A percentile compares a stretch with the other conserved stretches of the same genome.
These are phyloP conservation scores for Trigoniulus corallinus DNA, from an alignment of 1,140 invertebrate species.

Conservation along the genomic window DNA sequence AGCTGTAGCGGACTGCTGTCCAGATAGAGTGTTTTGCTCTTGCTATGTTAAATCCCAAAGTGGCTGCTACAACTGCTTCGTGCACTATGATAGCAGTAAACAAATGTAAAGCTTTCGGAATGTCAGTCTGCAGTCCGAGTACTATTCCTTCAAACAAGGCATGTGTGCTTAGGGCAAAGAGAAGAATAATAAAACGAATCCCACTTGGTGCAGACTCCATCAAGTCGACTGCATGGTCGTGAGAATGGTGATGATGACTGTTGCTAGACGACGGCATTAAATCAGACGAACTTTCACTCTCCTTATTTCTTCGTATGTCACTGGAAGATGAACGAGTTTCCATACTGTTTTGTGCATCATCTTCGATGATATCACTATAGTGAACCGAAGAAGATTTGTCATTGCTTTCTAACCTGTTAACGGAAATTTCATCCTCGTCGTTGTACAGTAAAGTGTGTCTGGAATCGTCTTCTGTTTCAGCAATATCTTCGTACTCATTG, in stretches of 20 bases:
- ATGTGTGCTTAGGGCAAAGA: slow-evolving; percentile 27
- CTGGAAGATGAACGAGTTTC: too few species aligned
- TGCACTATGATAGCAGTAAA: slow-evolving; percentile 27
- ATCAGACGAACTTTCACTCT: not conserved
- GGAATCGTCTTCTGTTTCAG: not conserved
- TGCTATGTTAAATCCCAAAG: slow-evolving; percentile 26
- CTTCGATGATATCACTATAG: not conserved
- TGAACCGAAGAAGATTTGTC: too few species aligned
- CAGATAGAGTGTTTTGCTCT: slow-evolving; percentile 15
- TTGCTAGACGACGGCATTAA: too few species aligned
- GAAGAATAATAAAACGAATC: slow-evolving; percentile 22
- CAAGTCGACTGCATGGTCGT: slow-evolving; percentile 10
- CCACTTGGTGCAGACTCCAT: slow-evolving; percentile 7
- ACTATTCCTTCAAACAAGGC: slow-evolving; percentile 31
- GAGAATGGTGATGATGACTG: not conserved
- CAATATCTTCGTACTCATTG: not conserved
- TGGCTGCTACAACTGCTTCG: slow-evolving; percentile 26
- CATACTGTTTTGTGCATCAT: not conserved
- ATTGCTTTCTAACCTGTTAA: too few species aligned
- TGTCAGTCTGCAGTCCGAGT: slow-evolving; percentile 24
- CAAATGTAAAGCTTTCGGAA: slow-evolving; percentile 21
- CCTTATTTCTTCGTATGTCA: not conserved
- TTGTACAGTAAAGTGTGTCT: not conserved
- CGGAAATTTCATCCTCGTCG: too few species aligned
- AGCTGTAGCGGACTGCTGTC: slow-evolving; percentile 18